A percentile compares a stretch with the other conserved stretches of the same genome.
These are phyloP conservation scores for Meloidogyne chitwoodi DNA, from an alignment of 1,140 invertebrate genomes.

Conservation along the genomic window DNA sequence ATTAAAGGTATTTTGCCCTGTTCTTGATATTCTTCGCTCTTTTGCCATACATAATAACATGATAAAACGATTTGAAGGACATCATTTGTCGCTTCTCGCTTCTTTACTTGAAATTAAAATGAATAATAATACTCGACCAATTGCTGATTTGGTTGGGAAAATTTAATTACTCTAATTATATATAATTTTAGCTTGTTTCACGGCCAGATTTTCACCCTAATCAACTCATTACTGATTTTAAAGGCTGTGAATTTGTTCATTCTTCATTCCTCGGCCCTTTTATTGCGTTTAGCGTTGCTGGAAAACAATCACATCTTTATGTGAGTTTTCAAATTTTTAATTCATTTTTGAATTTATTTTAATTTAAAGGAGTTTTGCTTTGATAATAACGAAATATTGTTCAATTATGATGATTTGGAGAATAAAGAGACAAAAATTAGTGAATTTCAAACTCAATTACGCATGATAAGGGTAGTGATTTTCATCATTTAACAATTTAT, in stretches of 20 bases:
- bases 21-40: conserved; percentile 3
- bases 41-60: neutral
- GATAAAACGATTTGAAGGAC: conserved; percentile 9
- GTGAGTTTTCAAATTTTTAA: conserved; percentile 50
- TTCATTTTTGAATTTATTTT: too few relatives aligned
- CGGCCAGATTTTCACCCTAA: conserved; percentile 11
- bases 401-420: conserved; percentile 10
- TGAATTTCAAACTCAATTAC: conserved; percentile 20
- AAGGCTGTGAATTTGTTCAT: conserved; percentile 73
- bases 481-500: conserved; percentile 13
- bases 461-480: conserved; percentile 8
- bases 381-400: conserved; percentile 12
- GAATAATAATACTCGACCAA: conserved; percentile 20
- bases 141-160: conserved; percentile 27
- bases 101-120: conserved; percentile 24
- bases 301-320: conserved; percentile 65
- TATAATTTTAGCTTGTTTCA: conserved; percentile 1
- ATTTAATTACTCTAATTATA: neutral
- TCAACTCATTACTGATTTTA: neutral
- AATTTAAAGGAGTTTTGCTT: conserved; percentile 25
- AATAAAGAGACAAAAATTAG: conserved; percentile 22
- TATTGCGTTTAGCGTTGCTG: conserved; percentile 73
- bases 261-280: conserved; percentile 82
- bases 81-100: conserved; percentile 11
- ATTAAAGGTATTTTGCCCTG: conserved; percentile 16